Percentiles rank a stretch among this genome's conserved stretches.
Evolutionary conservation across 30 jellyfish, hydroid and myxozoan species (phyloP).

Genomic region (Cassiopea xamachana): DNA sequence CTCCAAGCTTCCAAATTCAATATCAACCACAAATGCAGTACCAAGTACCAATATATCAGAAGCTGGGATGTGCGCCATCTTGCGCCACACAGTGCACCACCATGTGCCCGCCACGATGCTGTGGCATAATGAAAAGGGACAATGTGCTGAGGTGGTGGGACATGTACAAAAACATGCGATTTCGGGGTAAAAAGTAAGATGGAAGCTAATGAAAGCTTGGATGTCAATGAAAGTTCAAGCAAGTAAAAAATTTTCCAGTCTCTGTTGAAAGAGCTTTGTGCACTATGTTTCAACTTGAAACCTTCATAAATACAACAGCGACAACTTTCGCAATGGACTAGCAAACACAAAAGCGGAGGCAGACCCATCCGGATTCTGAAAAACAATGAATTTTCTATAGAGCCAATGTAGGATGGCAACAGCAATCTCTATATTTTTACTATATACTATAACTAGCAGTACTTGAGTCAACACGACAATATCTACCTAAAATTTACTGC

Average conservation of each 20-base stretch:
- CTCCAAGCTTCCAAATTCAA: conserved; percentile 44
- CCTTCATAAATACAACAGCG: no score
- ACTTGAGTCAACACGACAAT: no score
- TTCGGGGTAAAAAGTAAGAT: conserved; percentile 3
- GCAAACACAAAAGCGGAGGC: no score
- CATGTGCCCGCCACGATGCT: conserved; percentile 84
- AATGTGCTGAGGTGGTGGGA: conserved; percentile 68
- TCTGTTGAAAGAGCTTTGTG: no score
- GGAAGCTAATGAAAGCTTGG: not conserved
- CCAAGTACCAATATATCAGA: conserved; percentile 37
- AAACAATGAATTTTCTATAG: no score
- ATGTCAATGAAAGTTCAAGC: not conserved
- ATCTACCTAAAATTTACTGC: no score
- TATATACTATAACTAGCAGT: no score
- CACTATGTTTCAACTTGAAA: no score
- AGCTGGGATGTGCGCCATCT: conserved; percentile 67
- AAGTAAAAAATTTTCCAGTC: not conserved
- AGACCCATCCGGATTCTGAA: no score
- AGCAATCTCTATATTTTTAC: no score
- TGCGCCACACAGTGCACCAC: conserved; percentile 68
- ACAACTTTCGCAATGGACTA: no score
- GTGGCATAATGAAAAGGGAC: conserved; percentile 90
- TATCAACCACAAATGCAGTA: conserved; percentile 44
- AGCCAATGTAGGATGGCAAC: no score
- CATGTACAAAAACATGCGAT: conserved; percentile 51